phyloP scores from a whole-genome alignment of 2,888 invertebrate genomes.

The Eupithecia inturbata region DNA sequence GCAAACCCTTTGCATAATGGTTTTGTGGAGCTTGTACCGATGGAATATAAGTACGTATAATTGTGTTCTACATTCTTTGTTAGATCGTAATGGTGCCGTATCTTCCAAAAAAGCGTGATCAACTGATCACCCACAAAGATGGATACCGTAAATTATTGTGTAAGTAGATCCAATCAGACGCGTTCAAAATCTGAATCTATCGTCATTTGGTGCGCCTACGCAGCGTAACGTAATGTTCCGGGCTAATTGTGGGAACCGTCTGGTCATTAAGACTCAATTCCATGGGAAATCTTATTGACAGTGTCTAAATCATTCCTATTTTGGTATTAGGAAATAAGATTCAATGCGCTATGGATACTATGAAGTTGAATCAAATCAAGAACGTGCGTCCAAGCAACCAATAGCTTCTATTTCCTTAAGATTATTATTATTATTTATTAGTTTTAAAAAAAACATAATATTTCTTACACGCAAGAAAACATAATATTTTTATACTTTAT shows the following conservation, averaged over 20 bases:
- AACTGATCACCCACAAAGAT: slow-evolving; percentile 38
- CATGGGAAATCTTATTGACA: slow-evolving; percentile 36
- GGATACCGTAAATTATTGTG: slow-evolving; percentile 33
- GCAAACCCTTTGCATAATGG: not conserved
- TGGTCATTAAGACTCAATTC: slow-evolving; percentile 47
- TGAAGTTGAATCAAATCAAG: not conserved
- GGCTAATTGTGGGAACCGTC: slow-evolving; percentile 39
- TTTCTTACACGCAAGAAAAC: not conserved
- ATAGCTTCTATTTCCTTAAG: not conserved
- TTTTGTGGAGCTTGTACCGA: slow-evolving; percentile 7
- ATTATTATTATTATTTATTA: not conserved
- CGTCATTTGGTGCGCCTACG: slow-evolving; percentile 35
- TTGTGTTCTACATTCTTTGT: slow-evolving; percentile 22
- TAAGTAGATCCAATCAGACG: slow-evolving; percentile 36
- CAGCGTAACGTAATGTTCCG: slow-evolving; percentile 35
- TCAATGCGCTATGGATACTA: not conserved
- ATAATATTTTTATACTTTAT: too few relatives aligned
- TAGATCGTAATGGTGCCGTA: slow-evolving; percentile 23
- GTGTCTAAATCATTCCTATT: slow-evolving; percentile 24
- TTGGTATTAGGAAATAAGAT: slow-evolving; percentile 17
- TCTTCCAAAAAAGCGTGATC: slow-evolving; percentile 30
- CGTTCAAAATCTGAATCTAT: slow-evolving; percentile 32
- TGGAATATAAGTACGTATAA: not conserved
- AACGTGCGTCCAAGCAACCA: not conserved
- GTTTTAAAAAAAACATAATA: not conserved